Evolutionary conservation across 1,140 invertebrate species (phyloP), one percentile per base, ranked within the genome.

Genomic region (Pararge aegeria): DNA sequence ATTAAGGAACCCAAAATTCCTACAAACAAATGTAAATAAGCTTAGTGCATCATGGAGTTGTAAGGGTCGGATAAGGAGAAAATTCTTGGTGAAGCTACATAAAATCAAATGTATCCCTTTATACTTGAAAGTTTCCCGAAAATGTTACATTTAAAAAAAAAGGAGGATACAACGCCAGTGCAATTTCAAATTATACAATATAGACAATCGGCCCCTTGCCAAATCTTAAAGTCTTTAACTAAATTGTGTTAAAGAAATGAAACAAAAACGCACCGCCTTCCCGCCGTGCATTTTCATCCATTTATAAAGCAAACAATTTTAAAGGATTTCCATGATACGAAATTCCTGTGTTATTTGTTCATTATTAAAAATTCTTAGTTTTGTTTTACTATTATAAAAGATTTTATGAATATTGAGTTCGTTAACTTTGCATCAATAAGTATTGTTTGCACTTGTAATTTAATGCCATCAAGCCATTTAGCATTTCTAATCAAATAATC

Each of bases 171-270:
- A 62, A 63, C 57, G 55, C 49, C 51, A 57, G 46, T 55, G 59
- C 40, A 64, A 68, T 48, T 64, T 68, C 65, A 68, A 68, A 68
- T 5, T 10, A 30, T 4, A 24, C 3, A 30, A 10, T 34, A 34
- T 70, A 70, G 61, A 58, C 59, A 59, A 64, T 68, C 60, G 61
- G 65, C 55, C 56, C 55, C 65, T 65, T 68, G 68, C 68, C 68
- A 71, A 71, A 71, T 71, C 68, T 64, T 63, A 71, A 71, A 71
- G 65, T 64, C 66, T 68, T 71, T 71, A 63, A 63, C 55, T 63
- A 63, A 71, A 71, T 71, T 56, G 68, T 59, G 62, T 71, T 68
- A 70, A 69, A 70, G 64, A 64, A 70, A 67, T 70, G 64, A 70
- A 71, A 64, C 62, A 71, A 71, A 70, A 70, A 70, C 65, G 61